Conservation (phyloP, 2,113 vertebrate species). For the Percopsis transmontana region DNA sequence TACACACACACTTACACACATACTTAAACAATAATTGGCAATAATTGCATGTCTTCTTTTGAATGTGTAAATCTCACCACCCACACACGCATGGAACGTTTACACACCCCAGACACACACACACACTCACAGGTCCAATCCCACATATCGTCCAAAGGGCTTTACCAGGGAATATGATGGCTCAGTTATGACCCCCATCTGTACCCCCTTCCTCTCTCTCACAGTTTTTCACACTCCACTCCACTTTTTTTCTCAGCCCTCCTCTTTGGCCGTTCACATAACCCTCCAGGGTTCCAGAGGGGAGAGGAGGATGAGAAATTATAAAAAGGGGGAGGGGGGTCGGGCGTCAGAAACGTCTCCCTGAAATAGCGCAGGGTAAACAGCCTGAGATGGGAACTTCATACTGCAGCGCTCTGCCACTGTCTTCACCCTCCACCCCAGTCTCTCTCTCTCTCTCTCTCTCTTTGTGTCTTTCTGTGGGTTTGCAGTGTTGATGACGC, state of each 20-base stretch:
- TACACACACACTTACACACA: slow-evolving; percentile 18
- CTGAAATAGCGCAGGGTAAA: slow-evolving; percentile 90
- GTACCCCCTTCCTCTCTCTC: slow-evolving; percentile 47
- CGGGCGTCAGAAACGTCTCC: slow-evolving; percentile 40
- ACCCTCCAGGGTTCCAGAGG: slow-evolving; percentile 82
- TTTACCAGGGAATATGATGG: slow-evolving; percentile 66
- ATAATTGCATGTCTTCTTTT: slow-evolving; percentile 38
- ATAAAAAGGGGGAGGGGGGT: slow-evolving; percentile 51
- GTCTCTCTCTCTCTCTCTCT: not conserved
- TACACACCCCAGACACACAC: slow-evolving; percentile 6
- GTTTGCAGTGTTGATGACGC: too few species aligned
- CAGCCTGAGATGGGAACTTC: slow-evolving; percentile 86
- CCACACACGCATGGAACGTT: slow-evolving; percentile 29
- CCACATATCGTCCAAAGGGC: slow-evolving; percentile 7
- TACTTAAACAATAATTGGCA: not conserved
- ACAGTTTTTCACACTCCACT: slow-evolving; percentile 26
- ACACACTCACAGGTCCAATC: not conserved
- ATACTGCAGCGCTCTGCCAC: slow-evolving; percentile 69
- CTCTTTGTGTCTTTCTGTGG: not conserved
- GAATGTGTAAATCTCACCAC: slow-evolving; percentile 50
- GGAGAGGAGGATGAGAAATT: slow-evolving; percentile 65
- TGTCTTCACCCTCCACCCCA: slow-evolving; percentile 39
- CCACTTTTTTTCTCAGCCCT: slow-evolving; percentile 68
- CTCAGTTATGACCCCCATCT: slow-evolving; percentile 58
- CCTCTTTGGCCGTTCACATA: slow-evolving; percentile 88